Evolutionary conservation across 2,113 vertebrate species (phyloP), one percentile per base, ranked within the genome.

Genomic region (Dicrurus megarhynchus): DNA sequence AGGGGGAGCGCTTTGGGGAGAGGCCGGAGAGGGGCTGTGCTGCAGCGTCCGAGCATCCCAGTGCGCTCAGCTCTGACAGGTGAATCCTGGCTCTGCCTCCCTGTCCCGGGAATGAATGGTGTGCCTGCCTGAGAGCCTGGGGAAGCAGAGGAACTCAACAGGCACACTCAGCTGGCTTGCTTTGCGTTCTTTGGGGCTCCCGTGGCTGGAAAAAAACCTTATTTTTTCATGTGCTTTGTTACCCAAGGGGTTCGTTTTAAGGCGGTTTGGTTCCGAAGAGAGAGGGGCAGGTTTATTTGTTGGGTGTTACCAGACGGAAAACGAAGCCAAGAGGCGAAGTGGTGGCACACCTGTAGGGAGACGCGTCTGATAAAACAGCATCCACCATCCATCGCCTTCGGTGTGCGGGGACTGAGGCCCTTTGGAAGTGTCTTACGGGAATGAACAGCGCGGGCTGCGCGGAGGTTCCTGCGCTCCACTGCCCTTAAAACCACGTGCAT

Each of bases 381-480:
- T 4, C 18, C 2, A 1, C 16, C 22, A 1, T 1, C 2, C 9
- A 0, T 3, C 23, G 7, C 33, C 2, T 16, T 17, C 1, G 53
- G 28, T 2, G 8, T 1, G 42, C 28, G 0, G 4, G 17, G 11
- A 7, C 46, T 1, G 28, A 4, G 8, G 2, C 22, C 1, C 2
- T 7, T 4, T 5, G 7, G 4, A 1, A 16, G 27, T 0, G 16
- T 5, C 47, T 5, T 1, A 0, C 1, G 1, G 23, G 14, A 37
- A 57, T 0, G 22, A 17, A 1, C 6, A 12, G 61, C 20, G 1
- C 1, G 35, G 46, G 20, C 32, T 13, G 28, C 8, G 22, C 11
- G 3, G 32, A 6, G 35, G 37, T 33, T 6, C 6, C 56, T 2
- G 27, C 37, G 30, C 15, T n/a, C 23, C 23, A 1, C 42, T 7